Base-by-base conservation (phyloP, 1,140 invertebrate genomes). In the Meloidogyne chitwoodi region DNA sequence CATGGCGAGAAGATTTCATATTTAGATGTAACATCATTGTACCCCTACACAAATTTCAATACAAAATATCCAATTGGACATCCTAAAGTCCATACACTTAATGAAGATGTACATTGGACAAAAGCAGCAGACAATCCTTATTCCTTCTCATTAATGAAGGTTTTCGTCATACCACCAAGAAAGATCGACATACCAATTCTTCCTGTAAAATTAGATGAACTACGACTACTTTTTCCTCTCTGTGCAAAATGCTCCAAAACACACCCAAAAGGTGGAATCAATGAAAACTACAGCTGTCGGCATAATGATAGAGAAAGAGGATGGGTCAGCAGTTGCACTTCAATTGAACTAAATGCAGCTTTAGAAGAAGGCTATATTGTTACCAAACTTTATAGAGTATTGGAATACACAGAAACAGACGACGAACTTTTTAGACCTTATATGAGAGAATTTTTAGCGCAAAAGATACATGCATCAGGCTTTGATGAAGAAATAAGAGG, bases 281-380 rank as follows among this genome's bases (percentile, higher is more conserved):
- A 66, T n/a, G 69, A 71, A 19, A 41, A 71, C 19, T 71, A 71
- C 4, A 38, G 29, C 10, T 71, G 69, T n/a, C 68, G 14, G 0
- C 69, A 71, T 66, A 22, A n/a, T 3, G 69, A 71, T 26, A 44
- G 44, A n/a, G 19, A 71, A 64, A 14, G 69, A 8, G 69, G 69
- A 64, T 71, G 69, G 69, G 69, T 71, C 19, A 56, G 27, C 19
- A 71, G 27, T n/a, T 27, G 27, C 27, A 71, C 69, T 27, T 66
- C 41, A n/a, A 48, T 71, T 68, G 69, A 71, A 22, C 14, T 71
- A 31, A 38, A 71, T 27, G 69, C 27, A 64, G 69, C 69, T 8
- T 38, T 71, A 8, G 27, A 38, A 1, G 38, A 71, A 8, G 69
- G 69, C 6, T 71, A 71, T 24, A 22, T 44, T 44, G 41, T 44